Conservation (phyloP, 2,113 vertebrate genomes). For the Syngnathus typhle region DNA sequence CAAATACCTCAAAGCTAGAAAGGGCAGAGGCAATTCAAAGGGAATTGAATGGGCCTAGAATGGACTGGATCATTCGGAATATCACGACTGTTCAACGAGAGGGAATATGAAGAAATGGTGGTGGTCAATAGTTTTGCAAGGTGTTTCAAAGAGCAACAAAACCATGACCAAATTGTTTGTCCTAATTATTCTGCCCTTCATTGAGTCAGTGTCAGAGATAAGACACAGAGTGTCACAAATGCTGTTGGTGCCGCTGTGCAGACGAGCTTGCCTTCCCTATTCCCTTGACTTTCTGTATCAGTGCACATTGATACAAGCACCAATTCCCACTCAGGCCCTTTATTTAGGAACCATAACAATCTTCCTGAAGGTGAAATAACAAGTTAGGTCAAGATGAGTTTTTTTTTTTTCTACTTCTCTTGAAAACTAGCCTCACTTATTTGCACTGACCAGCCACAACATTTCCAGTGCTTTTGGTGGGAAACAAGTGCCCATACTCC, state of each 20-base stretch:
- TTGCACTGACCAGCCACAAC: too few relatives aligned
- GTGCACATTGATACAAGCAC: slow-evolving; percentile 69
- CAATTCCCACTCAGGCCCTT: slow-evolving; percentile 45
- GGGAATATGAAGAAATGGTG: slow-evolving; percentile 39
- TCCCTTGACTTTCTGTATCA: slow-evolving; percentile 53
- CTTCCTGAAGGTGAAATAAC: slow-evolving; percentile 13
- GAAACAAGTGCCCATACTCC: too few relatives aligned
- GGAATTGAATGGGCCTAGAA: background rate
- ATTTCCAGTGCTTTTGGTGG: too few relatives aligned
- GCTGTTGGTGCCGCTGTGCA: slow-evolving; percentile 42
- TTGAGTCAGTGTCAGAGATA: slow-evolving; percentile 55
- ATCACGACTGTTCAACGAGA: background rate
- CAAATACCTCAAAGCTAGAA: slow-evolving; percentile 12
- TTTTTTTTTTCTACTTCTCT: too few relatives aligned
- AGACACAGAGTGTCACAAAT: slow-evolving; percentile 38
- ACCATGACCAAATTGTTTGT: slow-evolving; percentile 49
- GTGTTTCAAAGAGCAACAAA: slow-evolving; percentile 43
- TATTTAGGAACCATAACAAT: slow-evolving; percentile 41
- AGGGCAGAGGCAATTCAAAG: slow-evolving; percentile 17
- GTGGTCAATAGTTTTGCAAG: slow-evolving; percentile 41
- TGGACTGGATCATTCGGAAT: background rate
- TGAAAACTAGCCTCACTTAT: too few relatives aligned
- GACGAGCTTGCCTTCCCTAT: slow-evolving; percentile 33
- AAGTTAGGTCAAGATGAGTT: slow-evolving; percentile 2
- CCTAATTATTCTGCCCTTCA: slow-evolving; percentile 55